Conservation (phyloP, 1,140 invertebrate species). For the Ctenoplectra terminalis region DNA sequence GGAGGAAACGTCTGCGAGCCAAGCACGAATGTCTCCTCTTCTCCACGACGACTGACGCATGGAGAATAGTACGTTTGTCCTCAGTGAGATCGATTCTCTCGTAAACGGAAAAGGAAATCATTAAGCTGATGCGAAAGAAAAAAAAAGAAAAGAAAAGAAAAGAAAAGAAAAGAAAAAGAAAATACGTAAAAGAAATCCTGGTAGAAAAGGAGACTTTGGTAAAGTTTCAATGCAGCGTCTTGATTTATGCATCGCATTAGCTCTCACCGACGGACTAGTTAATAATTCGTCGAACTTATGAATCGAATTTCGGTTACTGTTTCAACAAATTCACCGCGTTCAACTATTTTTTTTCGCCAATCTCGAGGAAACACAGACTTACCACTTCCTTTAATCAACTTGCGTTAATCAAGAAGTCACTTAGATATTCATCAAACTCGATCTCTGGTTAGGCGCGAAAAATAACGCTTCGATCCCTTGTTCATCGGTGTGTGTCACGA, state of each 20-base stretch:
- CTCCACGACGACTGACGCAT: conserved; percentile 29
- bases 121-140: background rate
- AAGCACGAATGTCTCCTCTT: conserved; percentile 36
- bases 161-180: background rate
- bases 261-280: background rate
- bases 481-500: background rate
- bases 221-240: background rate
- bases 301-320: background rate
- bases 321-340: background rate
- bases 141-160: background rate
- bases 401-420: background rate
- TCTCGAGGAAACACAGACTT: background rate
- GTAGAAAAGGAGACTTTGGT: background rate
- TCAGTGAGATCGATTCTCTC: background rate
- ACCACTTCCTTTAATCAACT: conserved; percentile 6
- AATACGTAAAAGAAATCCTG: too few species aligned
- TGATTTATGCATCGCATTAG: background rate
- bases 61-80: conserved; percentile 2
- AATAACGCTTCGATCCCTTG: conserved; percentile 5
- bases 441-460: background rate
- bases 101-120: background rate
- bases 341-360: background rate
- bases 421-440: background rate
- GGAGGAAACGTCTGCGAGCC: background rate
- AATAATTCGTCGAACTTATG: background rate